Conservation (phyloP, 2,888 invertebrate species). For the Lithosia quadra region DNA sequence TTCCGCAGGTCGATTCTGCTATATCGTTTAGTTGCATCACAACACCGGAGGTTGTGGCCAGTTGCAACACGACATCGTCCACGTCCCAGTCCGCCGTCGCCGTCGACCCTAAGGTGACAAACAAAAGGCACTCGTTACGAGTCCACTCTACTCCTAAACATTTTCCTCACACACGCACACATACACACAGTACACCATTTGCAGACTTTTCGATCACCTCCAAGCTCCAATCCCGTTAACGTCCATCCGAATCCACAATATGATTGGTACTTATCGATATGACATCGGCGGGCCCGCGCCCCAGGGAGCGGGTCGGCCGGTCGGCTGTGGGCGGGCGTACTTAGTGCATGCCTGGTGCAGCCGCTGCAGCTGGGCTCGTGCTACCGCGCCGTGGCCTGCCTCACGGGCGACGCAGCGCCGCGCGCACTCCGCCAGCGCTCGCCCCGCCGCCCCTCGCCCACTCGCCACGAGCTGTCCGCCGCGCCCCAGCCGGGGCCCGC, state of each 20-base stretch:
- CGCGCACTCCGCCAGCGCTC: conserved; percentile 20
- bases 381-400: conserved; percentile 72
- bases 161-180: conserved; percentile 14
- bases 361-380: conserved; percentile 72
- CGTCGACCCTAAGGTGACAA: conserved; percentile 77
- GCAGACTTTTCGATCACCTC: conserved; percentile 49
- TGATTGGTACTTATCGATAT: not conserved
- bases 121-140: conserved; percentile 14
- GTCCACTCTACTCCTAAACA: conserved; percentile 9
- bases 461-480: conserved; percentile 11
- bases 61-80: conserved; percentile 79
- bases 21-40: conserved; percentile 86
- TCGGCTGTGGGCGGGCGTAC: conserved; percentile 1
- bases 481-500: conserved; percentile 8
- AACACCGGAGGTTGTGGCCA: conserved; percentile 81
- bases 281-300: conserved; percentile 1
- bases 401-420: conserved; percentile 56
- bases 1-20: conserved; percentile 80
- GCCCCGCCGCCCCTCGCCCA: conserved; percentile 21
- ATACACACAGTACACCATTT: conserved; percentile 55
- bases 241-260: conserved; percentile 5
- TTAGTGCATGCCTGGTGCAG: conserved; percentile 62
- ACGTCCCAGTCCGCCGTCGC: conserved; percentile 68
- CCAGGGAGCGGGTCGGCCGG: not conserved
- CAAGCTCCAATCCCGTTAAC: conserved; percentile 11